These are phyloP conservation scores for Accipiter virgatus DNA, from an alignment of 2,113 vertebrate species.

Conservation along the genomic window DNA sequence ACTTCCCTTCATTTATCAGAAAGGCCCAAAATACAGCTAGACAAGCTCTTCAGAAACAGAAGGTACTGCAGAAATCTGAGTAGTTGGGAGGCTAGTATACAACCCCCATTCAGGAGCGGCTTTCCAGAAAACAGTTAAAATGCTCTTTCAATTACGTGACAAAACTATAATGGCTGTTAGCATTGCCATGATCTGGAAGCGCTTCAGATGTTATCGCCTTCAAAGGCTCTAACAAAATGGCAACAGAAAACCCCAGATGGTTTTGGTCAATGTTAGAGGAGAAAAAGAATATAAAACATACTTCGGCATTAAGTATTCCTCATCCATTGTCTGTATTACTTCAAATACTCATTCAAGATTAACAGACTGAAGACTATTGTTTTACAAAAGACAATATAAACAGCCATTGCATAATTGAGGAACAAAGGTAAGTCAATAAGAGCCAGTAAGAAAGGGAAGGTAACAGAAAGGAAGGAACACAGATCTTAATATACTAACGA, in stretches of 20 bases:
- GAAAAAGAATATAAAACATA: background rate
- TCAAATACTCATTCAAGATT: background rate
- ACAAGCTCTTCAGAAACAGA: background rate
- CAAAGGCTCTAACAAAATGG: background rate
- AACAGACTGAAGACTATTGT: background rate
- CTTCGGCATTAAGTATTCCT: background rate
- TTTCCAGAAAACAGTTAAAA: background rate
- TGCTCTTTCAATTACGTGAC: background rate
- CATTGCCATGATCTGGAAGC: background rate
- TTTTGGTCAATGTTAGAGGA: background rate
- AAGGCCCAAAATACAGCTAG: background rate
- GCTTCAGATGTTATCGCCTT: background rate
- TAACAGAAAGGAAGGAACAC: background rate
- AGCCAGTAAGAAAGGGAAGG: background rate
- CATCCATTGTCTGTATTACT: background rate
- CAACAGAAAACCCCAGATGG: background rate
- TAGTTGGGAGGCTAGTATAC: background rate
- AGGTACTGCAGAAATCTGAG: background rate
- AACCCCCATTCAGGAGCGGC: background rate
- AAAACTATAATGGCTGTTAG: background rate
- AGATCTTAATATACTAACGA: background rate
- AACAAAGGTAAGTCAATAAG: background rate
- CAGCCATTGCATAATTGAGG: background rate
- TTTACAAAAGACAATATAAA: background rate
- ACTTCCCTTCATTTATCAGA: background rate